A percentile compares a stretch with the other conserved stretches of the same genome.
Conservation (phyloP, 2,888 invertebrate species). For the Drosophila cyrtoloma region DNA sequence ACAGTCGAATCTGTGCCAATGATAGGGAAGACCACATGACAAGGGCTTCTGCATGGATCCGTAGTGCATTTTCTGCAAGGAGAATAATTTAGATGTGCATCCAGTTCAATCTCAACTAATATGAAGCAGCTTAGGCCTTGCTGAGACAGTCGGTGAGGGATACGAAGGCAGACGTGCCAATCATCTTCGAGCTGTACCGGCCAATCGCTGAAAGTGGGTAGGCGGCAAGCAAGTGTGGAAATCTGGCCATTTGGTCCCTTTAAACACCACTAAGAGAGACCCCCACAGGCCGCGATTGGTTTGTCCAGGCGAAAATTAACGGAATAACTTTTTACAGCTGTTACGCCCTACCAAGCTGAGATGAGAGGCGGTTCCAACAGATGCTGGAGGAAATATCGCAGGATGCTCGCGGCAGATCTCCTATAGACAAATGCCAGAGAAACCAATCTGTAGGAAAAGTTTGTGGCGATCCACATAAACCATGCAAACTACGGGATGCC, state of each 20-base stretch:
- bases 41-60: not conserved
- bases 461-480: not conserved
- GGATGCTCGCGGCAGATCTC: not conserved
- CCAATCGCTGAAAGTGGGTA: not conserved
- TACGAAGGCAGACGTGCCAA: not conserved
- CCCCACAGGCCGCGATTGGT: not conserved
- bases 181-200: slow-evolving; percentile 17
- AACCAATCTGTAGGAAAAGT: not conserved
- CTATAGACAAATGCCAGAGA: not conserved
- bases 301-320: slow-evolving; percentile 15
- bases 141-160: slow-evolving; percentile 13
- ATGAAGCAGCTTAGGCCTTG: slow-evolving; percentile 22
- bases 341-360: slow-evolving; percentile 6
- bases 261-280: not conserved
- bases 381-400: not conserved
- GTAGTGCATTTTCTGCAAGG: not conserved
- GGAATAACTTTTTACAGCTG: slow-evolving; percentile 14
- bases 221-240: not conserved
- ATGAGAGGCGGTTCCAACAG: not conserved
- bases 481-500: not conserved
- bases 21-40: not conserved
- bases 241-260: not conserved
- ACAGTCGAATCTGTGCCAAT: not conserved
- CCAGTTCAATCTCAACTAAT: slow-evolving; percentile 25
- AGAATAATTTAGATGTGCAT: not conserved